A percentile compares a stretch with the other conserved stretches of the same genome.
Conservation (phyloP, 1,140 invertebrate genomes). For the Platyscapa corneri region DNA sequence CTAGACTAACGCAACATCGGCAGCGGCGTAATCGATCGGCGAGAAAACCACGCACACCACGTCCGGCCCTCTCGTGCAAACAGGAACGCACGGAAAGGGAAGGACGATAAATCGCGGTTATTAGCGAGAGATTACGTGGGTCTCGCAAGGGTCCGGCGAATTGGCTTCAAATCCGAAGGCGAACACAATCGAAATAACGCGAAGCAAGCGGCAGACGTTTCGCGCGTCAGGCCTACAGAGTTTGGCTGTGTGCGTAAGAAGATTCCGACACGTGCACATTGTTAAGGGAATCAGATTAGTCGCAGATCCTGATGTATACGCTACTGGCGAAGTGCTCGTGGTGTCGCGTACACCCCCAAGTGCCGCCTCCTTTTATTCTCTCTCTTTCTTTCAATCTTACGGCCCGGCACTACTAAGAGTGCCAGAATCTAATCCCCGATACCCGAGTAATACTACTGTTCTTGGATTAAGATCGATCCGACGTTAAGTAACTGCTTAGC, state of each 20-base stretch:
- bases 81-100: slow-evolving; percentile 7
- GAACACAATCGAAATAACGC: slow-evolving; percentile 62
- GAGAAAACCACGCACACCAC: neutral
- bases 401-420: slow-evolving; percentile 46
- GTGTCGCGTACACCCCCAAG: too few relatives aligned
- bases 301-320: slow-evolving; percentile 73
- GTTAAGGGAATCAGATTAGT: slow-evolving; percentile 75
- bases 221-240: slow-evolving; percentile 50
- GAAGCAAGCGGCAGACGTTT: slow-evolving; percentile 42
- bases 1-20: neutral
- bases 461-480: slow-evolving; percentile 66
- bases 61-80: neutral
- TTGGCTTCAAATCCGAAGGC: slow-evolving; percentile 72
- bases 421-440: slow-evolving; percentile 61
- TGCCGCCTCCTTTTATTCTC: neutral
- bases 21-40: slow-evolving; percentile 12
- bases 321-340: slow-evolving; percentile 49
- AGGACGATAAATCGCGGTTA: slow-evolving; percentile 72
- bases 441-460: slow-evolving; percentile 58
- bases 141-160: slow-evolving; percentile 56
- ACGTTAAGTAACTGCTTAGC: slow-evolving; percentile 59
- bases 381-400: slow-evolving; percentile 7
- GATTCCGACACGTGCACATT: slow-evolving; percentile 75
- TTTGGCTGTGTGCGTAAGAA: slow-evolving; percentile 66
- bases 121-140: slow-evolving; percentile 73